Base-by-base conservation (phyloP, 2,888 invertebrate species). In the Pandemis cinnamomeana region DNA sequence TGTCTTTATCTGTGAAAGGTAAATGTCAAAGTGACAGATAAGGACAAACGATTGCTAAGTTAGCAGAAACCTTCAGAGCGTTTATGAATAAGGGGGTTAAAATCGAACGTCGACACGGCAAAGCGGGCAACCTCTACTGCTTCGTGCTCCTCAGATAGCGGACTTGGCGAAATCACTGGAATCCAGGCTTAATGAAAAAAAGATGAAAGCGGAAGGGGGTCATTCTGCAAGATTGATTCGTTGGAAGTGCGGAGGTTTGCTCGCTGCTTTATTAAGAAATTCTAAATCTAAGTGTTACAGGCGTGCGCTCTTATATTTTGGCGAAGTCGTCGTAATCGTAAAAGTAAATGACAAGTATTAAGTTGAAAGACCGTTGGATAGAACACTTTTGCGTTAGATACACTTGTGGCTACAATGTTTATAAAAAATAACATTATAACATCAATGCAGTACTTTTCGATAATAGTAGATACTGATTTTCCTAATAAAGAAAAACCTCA, bases 201-300 rank as follows among this genome's bases (percentile, higher is more conserved):
- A 74, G 70, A 74, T 74, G 74, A 73, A 73, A 73, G 73, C 73
- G 73, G 73, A 73, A 69, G 69, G 69, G 60, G 73, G 73, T 72
- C 73, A 73, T 73, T 73, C 69, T 69, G 73, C 73, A 70, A 73
- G 69, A 73, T 73, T 73, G 73, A 73, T 73, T 73, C 73, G 42
- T 42, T 64, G 68, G 55, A 53, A 62, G 72, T 41, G 67, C 63
- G 53, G 67, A 67, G 67, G 67, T 67, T 67, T 67, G 51, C 51
- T 68, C 63, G 68, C 63, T 68, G 68, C 72, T 68, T 72, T 72
- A 72, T 72, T 68, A 72, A 72, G 63, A 72, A 72, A 72, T 62
- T 63, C 68, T 36, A 58, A 68, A 62, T 69, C 60, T 73, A 69
- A 72, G 67, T 53, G 61, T 36, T 67, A 48, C 55, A 55, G 71